A percentile compares a stretch with the other conserved stretches of the same genome.
These are phyloP conservation scores for Hippopotamus amphibius DNA, from an alignment of 2,113 vertebrate genomes.

Conservation along the genomic window DNA sequence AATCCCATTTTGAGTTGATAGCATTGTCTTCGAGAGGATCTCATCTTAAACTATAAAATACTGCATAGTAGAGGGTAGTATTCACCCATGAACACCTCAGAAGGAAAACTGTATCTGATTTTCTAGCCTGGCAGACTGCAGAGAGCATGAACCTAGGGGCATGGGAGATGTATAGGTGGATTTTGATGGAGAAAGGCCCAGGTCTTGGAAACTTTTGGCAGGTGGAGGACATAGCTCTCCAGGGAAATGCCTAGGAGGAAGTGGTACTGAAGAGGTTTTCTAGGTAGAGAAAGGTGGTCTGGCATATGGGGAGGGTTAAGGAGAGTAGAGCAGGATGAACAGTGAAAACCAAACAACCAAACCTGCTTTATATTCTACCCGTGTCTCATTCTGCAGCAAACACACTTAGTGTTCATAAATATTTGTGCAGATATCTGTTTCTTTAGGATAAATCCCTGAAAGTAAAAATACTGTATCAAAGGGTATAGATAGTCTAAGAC, in stretches of 20 bases:
- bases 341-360: neutral
- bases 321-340: neutral
- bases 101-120: neutral
- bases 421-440: neutral
- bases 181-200: neutral
- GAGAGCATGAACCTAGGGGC: neutral
- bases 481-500: neutral
- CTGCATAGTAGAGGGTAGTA: neutral
- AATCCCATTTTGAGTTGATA: conserved; percentile 2
- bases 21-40: conserved; percentile 24
- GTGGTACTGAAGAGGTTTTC: neutral
- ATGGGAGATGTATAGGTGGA: rapidly evolving
- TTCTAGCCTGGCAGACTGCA: neutral
- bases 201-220: neutral
- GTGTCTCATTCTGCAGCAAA: neutral
- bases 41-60: conserved; percentile 46
- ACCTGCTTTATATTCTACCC: neutral
- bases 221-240: neutral
- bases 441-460: neutral
- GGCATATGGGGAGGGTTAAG: neutral
- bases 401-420: neutral
- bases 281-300: neutral
- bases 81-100: neutral
- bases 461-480: neutral
- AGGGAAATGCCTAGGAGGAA: neutral